These are phyloP conservation scores for Nematostella vectensis DNA, from an alignment of 92 coral and sea anemone genomes.

Conservation along the genomic window DNA sequence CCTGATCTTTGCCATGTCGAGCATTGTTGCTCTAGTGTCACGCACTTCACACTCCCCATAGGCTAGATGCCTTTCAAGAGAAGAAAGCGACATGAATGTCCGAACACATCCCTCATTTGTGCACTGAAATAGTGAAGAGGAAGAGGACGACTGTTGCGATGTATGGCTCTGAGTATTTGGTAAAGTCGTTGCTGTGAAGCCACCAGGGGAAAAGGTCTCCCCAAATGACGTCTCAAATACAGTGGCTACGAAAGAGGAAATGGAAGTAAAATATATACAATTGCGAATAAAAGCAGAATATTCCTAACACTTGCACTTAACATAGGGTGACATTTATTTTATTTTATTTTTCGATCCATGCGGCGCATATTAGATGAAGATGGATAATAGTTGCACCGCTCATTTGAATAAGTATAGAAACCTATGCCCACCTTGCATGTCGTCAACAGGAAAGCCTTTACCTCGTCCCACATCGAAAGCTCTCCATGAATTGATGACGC, in stretches of 20 bases:
- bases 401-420: too few relatives aligned
- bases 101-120: not conserved
- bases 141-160: not conserved
- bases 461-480: not conserved
- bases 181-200: not conserved
- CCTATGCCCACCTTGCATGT: not conserved
- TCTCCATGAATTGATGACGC: not conserved
- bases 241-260: not conserved
- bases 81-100: not conserved
- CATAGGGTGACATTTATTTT: too few relatives aligned
- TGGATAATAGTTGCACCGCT: too few relatives aligned
- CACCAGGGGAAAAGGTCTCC: not conserved
- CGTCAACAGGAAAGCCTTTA: not conserved
- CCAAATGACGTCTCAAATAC: not conserved
- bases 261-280: not conserved
- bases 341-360: too few relatives aligned
- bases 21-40: not conserved
- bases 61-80: not conserved
- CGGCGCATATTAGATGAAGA: too few relatives aligned
- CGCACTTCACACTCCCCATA: not conserved
- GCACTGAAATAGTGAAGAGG: not conserved
- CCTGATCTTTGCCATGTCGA: not conserved
- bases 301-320: too few relatives aligned
- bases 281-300: not conserved
- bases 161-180: not conserved